Base-by-base conservation (phyloP, 2,888 invertebrate species). In the Cheilosia urbana region DNA sequence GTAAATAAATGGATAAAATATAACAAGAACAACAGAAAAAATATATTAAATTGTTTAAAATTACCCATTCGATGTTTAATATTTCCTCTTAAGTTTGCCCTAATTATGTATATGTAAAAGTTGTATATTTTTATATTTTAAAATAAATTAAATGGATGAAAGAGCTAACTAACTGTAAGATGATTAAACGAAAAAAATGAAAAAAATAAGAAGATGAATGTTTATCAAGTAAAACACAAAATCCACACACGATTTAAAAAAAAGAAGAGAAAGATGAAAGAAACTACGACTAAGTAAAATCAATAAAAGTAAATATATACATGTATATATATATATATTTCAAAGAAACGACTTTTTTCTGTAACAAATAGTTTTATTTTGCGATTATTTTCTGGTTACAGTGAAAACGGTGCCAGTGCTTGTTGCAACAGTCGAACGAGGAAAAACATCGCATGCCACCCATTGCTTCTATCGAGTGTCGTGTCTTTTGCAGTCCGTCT, bases 121-220 rank as follows among this genome's bases (percentile, higher is more conserved):
- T 81, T 85, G 85, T 85, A 85, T 85, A 85, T 85, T 85, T 85
- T 85, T 85, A 85, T 85, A 85, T 85, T 81, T 72, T 77, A 77
- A 85, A 72, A 72, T 57, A 85, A 77, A 85, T 81, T 80, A 68
- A 77, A 72, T 68, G 72, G 66, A 85, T 72, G 76, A 71, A 77
- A 80, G 57, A 68, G 66, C 71, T 80, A 60, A 71, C 68, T 80
- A 81, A 53, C n/a, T 37, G 40, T 71, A 57, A 58, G 79, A 51
- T 55, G 42, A 80, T 69, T 60, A 65, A 79, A 66, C 42, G 66
- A 80, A 76, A 80, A 65, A 9, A 75, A 57, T 11, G 45, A 63
- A 34, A 60, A 55, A 53, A 13, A 62, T 30, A 68, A 57, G 40
- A 57, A 9, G 13, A 17, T n/a, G 24, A 58, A 66, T 45, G 71